These are phyloP conservation scores for Theristicus caerulescens DNA, from an alignment of 2,113 vertebrate genomes.

Conservation along the genomic window DNA sequence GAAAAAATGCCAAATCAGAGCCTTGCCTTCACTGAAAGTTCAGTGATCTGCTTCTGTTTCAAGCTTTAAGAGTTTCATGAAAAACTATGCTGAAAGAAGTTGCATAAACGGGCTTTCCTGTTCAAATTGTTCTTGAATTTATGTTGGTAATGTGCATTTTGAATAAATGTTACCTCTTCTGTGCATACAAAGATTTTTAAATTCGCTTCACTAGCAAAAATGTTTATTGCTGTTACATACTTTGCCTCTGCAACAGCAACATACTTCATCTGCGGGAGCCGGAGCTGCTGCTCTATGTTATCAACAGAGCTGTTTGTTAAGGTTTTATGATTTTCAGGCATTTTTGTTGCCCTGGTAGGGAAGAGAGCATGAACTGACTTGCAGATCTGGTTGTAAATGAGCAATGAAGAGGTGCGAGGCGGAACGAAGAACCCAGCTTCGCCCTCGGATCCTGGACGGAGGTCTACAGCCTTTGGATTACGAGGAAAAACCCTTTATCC, in stretches of 20 bases:
- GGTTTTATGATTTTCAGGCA: neutral
- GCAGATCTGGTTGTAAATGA: neutral
- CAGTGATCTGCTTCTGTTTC: neutral
- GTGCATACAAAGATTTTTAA: neutral
- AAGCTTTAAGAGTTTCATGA: neutral
- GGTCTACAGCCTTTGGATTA: neutral
- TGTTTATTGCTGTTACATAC: neutral
- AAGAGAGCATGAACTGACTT: neutral
- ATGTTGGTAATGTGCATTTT: neutral
- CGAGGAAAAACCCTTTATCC: neutral
- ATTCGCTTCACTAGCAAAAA: neutral
- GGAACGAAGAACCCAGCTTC: neutral
- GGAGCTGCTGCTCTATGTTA: neutral
- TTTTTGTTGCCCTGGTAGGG: neutral
- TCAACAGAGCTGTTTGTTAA: neutral
- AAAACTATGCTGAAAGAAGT: neutral
- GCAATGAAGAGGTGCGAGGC: neutral
- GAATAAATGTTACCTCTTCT: neutral
- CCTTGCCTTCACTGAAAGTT: neutral
- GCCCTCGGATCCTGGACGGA: neutral
- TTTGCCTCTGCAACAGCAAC: neutral
- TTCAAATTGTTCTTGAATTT: neutral
- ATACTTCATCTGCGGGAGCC: rapidly evolving
- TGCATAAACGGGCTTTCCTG: neutral
- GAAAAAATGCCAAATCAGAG: neutral